These are phyloP conservation scores for Corvus cornix DNA, from an alignment of 2,113 vertebrate species.

Conservation along the genomic window DNA sequence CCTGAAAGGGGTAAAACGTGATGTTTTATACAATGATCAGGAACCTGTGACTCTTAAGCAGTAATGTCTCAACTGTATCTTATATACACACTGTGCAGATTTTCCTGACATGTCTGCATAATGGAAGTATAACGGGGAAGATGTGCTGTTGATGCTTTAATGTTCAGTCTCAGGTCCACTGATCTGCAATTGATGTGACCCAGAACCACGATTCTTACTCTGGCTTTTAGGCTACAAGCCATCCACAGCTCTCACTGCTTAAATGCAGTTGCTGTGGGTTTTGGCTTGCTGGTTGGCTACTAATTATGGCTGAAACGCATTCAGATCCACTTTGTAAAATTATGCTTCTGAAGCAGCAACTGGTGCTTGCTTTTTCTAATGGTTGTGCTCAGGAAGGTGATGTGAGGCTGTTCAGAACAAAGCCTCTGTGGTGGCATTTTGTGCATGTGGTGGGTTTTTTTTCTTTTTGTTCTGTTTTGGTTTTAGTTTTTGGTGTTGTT, in stretches of 20 bases:
- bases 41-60: not conserved
- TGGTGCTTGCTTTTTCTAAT: not conserved
- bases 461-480: not conserved
- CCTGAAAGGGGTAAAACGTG: not conserved
- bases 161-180: not conserved
- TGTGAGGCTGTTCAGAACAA: not conserved
- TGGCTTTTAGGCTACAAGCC: not conserved
- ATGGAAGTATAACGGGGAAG: not conserved
- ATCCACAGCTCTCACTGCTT: not conserved
- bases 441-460: too few species aligned
- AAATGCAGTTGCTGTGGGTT: not conserved
- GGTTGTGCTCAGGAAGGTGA: not conserved
- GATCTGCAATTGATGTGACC: accelerated
- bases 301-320: not conserved
- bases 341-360: not conserved
- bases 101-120: not conserved
- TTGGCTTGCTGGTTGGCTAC: not conserved
- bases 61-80: not conserved
- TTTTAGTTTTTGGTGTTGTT: not conserved
- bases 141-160: not conserved
- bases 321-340: not conserved
- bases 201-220: not conserved
- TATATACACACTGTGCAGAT: not conserved
- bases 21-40: not conserved
- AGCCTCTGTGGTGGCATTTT: not conserved